These are phyloP conservation scores for Habrosyne pyritoides DNA, from an alignment of 2,888 invertebrate genomes.

Conservation along the genomic window DNA sequence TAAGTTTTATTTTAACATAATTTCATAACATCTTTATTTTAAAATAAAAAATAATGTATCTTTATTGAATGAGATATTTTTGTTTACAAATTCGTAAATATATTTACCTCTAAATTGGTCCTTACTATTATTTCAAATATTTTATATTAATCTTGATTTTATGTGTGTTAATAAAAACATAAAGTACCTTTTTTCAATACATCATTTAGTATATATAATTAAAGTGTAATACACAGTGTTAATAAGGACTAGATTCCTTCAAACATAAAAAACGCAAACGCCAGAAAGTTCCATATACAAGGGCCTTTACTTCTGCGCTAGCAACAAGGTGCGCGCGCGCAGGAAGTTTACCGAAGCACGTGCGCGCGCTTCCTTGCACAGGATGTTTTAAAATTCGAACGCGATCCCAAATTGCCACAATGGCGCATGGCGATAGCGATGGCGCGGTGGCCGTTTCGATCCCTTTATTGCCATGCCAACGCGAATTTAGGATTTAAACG, in stretches of 20 bases:
- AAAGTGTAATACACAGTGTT: too few species aligned
- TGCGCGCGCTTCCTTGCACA: slow-evolving; percentile 74
- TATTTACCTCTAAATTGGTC: too few species aligned
- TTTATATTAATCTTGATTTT: too few species aligned
- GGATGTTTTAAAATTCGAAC: slow-evolving; percentile 78
- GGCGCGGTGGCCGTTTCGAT: slow-evolving; percentile 4
- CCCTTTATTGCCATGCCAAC: slow-evolving; percentile 4
- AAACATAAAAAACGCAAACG: background rate
- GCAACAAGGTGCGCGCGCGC: slow-evolving; percentile 44
- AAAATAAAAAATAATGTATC: too few species aligned
- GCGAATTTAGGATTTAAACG: slow-evolving; percentile 5
- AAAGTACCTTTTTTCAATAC: too few species aligned
- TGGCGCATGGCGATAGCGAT: slow-evolving; percentile 35
- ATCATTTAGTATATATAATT: too few species aligned
- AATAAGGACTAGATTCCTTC: background rate
- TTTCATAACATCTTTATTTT: too few species aligned
- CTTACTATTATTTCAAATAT: too few species aligned
- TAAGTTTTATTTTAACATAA: too few species aligned
- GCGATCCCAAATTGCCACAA: slow-evolving; percentile 43
- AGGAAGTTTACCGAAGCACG: slow-evolving; percentile 77
- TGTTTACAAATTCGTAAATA: too few species aligned
- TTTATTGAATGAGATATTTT: too few species aligned
- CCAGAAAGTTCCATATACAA: background rate
- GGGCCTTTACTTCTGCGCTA: slow-evolving; percentile 7
- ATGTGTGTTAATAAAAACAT: too few species aligned